phyloP scores from a whole-genome alignment of 1,140 invertebrate genomes.

The Fopius arisanus region DNA sequence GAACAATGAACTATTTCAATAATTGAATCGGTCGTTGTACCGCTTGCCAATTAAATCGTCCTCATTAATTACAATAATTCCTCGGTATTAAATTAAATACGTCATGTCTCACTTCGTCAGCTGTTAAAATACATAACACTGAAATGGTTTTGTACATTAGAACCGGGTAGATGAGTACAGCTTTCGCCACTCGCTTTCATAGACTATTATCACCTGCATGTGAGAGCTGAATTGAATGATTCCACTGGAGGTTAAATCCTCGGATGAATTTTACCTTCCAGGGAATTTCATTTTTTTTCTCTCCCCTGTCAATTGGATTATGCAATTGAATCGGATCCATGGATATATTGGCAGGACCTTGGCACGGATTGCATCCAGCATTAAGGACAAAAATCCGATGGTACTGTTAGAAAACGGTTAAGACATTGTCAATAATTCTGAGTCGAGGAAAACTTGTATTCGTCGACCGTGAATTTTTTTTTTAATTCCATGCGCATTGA shows the following conservation, averaged over 20 bases:
- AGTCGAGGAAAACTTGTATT: neutral
- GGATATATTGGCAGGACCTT: neutral
- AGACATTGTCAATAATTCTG: neutral
- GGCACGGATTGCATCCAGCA: neutral
- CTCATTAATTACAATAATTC: neutral
- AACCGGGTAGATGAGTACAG: neutral
- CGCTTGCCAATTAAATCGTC: neutral
- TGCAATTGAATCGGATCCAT: neutral
- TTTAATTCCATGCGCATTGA: neutral
- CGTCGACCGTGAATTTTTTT: slow-evolving; percentile 1
- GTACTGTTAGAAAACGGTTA: neutral
- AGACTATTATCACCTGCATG: neutral
- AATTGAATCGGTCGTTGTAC: neutral
- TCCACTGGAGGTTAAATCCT: no score
- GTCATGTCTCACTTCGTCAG: neutral
- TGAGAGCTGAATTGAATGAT: neutral
- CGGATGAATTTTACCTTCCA: neutral
- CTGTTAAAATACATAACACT: neutral
- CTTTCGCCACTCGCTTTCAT: neutral
- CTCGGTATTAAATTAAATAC: neutral
- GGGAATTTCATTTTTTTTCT: neutral
- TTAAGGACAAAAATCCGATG: neutral
- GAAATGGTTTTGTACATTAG: neutral
- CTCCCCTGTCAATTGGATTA: neutral
- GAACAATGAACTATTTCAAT: neutral